These are phyloP conservation scores for Crenuchus spilurus DNA, from an alignment of 2,797 vertebrate genomes.

Conservation along the genomic window DNA sequence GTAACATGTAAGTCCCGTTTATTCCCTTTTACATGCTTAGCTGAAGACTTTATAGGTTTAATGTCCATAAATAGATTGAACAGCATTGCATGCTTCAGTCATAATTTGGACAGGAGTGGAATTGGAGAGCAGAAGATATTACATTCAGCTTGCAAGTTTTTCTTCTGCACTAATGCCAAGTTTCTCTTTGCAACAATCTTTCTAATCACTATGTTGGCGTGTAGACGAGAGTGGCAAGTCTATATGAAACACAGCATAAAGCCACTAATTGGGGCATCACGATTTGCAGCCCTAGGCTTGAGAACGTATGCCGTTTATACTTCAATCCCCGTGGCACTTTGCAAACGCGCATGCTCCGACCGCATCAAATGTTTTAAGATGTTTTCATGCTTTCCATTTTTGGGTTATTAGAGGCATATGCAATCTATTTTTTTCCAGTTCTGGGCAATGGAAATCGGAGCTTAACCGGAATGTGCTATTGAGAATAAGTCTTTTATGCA, in stretches of 20 bases:
- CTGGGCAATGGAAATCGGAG: slow-evolving; percentile 21
- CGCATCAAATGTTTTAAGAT: slow-evolving; percentile 27
- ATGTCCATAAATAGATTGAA: background rate
- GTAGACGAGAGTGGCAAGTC: slow-evolving; percentile 11
- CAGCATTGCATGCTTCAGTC: background rate
- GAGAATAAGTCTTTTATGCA: slow-evolving; percentile 20
- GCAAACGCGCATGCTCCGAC: slow-evolving; percentile 20
- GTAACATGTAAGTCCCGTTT: background rate
- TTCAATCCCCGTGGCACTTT: slow-evolving; percentile 4
- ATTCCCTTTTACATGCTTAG: background rate
- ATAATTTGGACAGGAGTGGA: background rate
- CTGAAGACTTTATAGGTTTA: background rate
- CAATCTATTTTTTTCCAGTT: slow-evolving; percentile 18
- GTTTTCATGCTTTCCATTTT: slow-evolving; percentile 41
- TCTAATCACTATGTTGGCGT: slow-evolving; percentile 14
- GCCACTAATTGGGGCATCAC: slow-evolving; percentile 34
- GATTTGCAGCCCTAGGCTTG: slow-evolving; percentile 16
- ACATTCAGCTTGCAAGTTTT: background rate
- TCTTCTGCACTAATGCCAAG: background rate
- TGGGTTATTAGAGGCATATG: slow-evolving; percentile 30
- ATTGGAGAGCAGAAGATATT: background rate
- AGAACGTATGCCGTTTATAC: slow-evolving; percentile 13
- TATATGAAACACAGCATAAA: slow-evolving; percentile 18
- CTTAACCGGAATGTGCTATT: slow-evolving; percentile 8
- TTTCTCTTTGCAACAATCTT: slow-evolving; percentile 10